phyloP scores from a whole-genome alignment of 1,140 invertebrate genomes.

The Dinothrombium tinctorium region DNA sequence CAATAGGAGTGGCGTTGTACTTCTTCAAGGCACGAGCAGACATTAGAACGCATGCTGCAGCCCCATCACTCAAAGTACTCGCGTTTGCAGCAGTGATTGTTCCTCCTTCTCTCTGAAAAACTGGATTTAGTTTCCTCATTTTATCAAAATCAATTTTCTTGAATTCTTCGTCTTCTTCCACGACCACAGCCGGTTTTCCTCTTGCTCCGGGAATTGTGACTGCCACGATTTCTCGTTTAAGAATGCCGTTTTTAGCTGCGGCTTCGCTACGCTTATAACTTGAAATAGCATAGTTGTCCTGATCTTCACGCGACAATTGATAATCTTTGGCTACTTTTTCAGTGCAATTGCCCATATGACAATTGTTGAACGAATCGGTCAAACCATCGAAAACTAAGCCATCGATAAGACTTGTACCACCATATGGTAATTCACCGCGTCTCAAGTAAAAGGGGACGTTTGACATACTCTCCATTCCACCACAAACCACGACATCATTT shows the following conservation, averaged over 20 bases:
- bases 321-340: slow-evolving; percentile 90
- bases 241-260: slow-evolving; percentile 49
- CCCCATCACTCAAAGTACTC: slow-evolving; percentile 70
- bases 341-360: slow-evolving; percentile 95
- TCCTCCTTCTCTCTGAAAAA: slow-evolving; percentile 49
- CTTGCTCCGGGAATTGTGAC: slow-evolving; percentile 58
- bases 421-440: slow-evolving; percentile 68
- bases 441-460: slow-evolving; percentile 47
- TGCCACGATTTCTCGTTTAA: slow-evolving; percentile 61
- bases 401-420: slow-evolving; percentile 70
- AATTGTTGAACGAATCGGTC: slow-evolving; percentile 90
- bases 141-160: slow-evolving; percentile 86
- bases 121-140: slow-evolving; percentile 58
- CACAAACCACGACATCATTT: slow-evolving; percentile 17
- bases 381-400: slow-evolving; percentile 87
- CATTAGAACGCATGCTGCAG: slow-evolving; percentile 67
- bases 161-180: slow-evolving; percentile 83
- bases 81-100: slow-evolving; percentile 97
- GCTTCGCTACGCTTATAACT: slow-evolving; percentile 67
- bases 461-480: slow-evolving; percentile 19
- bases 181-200: slow-evolving; percentile 39
- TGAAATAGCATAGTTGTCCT: slow-evolving; percentile 78
- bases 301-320: slow-evolving; percentile 53
- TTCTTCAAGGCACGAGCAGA: slow-evolving; percentile 45
- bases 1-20: slow-evolving; percentile 59